phyloP scores from a whole-genome alignment of 1,140 invertebrate species.

The Drosophila quadrilineata region DNA sequence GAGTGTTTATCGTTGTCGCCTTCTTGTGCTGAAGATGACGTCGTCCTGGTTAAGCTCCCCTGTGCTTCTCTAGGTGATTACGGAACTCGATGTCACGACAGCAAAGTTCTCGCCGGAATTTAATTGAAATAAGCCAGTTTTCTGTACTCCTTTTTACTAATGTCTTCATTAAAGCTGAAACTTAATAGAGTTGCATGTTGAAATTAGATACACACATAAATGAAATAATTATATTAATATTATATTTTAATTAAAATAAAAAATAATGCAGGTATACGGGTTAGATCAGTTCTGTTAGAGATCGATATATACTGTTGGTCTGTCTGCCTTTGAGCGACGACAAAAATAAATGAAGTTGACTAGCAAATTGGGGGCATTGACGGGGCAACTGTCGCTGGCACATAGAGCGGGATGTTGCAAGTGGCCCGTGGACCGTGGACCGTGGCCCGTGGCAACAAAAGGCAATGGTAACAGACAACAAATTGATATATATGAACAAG shows the following conservation, averaged over 20 bases:
- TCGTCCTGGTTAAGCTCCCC: constrained; percentile 23
- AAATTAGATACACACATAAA: not conserved
- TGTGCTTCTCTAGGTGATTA: constrained; percentile 48
- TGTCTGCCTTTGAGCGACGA: too few relatives aligned
- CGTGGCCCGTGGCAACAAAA: constrained; percentile 34
- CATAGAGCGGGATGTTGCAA: constrained; percentile 9
- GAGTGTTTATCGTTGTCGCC: constrained; percentile 22
- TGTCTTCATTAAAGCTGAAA: constrained; percentile 43
- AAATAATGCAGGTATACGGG: too few relatives aligned
- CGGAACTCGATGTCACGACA: constrained; percentile 32
- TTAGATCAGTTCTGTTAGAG: too few relatives aligned
- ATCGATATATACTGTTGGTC: too few relatives aligned
- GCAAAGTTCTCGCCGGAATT: constrained; percentile 33
- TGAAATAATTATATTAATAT: not conserved
- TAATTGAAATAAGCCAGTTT: constrained; percentile 59
- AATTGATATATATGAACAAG: constrained; percentile 74
- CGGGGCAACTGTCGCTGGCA: constrained; percentile 36
- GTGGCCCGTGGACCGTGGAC: too few relatives aligned
- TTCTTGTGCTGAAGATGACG: constrained; percentile 49
- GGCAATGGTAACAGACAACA: constrained; percentile 56
- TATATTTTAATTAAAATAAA: too few relatives aligned
- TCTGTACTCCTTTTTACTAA: constrained; percentile 21
- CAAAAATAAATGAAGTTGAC: constrained; percentile 45
- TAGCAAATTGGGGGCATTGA: constrained; percentile 48
- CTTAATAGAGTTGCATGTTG: not conserved